These are phyloP conservation scores for Alcedo atthis DNA, from an alignment of 2,797 vertebrate genomes.

Conservation along the genomic window DNA sequence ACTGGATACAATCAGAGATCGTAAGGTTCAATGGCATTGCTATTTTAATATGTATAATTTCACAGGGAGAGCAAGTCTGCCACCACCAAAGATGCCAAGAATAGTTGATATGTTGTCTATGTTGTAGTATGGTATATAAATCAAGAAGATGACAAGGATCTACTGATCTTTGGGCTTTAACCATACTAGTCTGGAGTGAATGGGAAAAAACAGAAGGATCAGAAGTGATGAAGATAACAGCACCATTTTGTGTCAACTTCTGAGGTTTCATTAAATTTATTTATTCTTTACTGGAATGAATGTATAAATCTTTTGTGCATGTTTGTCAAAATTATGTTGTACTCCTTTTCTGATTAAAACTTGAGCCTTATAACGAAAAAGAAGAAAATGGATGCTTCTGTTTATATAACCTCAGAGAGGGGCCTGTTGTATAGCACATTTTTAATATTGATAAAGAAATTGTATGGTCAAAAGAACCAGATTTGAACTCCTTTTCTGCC, in stretches of 20 bases:
- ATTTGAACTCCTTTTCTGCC: neutral
- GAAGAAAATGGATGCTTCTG: neutral
- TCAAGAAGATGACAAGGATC: neutral
- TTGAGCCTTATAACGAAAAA: neutral
- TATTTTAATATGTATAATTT: neutral
- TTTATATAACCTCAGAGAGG: neutral
- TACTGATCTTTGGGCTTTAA: neutral
- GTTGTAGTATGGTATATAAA: neutral
- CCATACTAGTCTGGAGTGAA: neutral
- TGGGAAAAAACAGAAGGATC: neutral
- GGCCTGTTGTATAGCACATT: neutral
- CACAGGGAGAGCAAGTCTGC: neutral
- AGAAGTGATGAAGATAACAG: neutral
- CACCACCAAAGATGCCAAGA: neutral
- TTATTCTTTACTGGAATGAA: neutral
- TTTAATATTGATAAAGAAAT: neutral
- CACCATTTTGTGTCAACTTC: neutral
- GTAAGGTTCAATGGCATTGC: neutral
- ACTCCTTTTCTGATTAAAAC: neutral
- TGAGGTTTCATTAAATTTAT: neutral
- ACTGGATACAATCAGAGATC: neutral
- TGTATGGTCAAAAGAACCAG: neutral
- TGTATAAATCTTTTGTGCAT: neutral
- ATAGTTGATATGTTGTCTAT: neutral
- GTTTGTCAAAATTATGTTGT: neutral